Evolutionary conservation across 2,113 vertebrate species (phyloP), one percentile per base, ranked within the genome.

Genomic region (Mormoops blainvillei): DNA sequence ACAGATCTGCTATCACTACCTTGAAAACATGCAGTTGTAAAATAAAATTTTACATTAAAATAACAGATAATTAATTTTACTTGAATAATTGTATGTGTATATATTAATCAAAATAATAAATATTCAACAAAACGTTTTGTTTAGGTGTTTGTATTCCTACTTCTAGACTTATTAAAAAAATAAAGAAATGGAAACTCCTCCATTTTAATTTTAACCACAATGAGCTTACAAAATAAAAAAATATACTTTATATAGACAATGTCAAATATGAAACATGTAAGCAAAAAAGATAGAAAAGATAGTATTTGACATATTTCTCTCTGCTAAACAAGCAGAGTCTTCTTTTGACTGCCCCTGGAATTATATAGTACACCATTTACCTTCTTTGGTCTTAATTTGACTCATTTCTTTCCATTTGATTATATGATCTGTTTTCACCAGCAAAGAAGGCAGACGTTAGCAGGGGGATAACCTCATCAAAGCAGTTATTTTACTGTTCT

Each of bases 181-280:
- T 61, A 73, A 86, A 4, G 7, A 90, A 89, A 80, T 41, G 28
- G 18, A 92, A 81, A 73, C 31, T 0, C 18, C 22, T 74, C n/a
- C 7, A 54, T 65, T 50, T 67, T 87, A 0, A 43, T 82, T 94
- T 95, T 70, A 92, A 73, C 1, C 1, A 36, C 33, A 43, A 67
- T 85, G 95, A 58, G 11, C 22, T 54, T 7, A 76, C 20, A 96
- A 96, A 93, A 86, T 58, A 92, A 90, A 94, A 87, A n/a, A n/a
- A 22, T 43, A 4, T 76, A 91, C 50, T 94, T 68, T 38, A 56
- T 65, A 81, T 88, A 45, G 7, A 63, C 0, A 84, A 65, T 41
- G 1, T 43, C 9, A 94, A 92, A 84, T 67, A 94, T 1, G 89
- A 97, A 98, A 89, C 5, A 78, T 50, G 26, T 65, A 20, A 48